Base-by-base conservation (phyloP, 2,797 vertebrate genomes). In the Clarias platycephalus region DNA sequence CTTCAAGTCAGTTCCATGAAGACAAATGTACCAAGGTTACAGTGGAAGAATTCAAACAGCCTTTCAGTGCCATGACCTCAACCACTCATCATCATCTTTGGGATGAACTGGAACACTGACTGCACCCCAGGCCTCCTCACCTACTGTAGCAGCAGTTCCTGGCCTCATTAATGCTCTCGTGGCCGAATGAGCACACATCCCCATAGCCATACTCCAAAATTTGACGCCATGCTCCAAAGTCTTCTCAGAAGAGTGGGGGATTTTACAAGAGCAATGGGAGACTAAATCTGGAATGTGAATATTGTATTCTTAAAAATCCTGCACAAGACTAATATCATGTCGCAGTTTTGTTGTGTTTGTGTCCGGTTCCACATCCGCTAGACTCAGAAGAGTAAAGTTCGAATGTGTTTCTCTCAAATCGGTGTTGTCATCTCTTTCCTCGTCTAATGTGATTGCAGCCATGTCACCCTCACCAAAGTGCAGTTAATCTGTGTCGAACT, bases 351-450 rank as follows among this genome's bases (percentile, higher is more conserved):
- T 70, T 1, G 20, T 53, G 72, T 53, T 74, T 7, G 16, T 26
- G 15, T 53, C 44, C 26, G 5, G 15, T 16, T 8, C 40, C 24
- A 26, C 70, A 72, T 26, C 40, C 6, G 12, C 57, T 24, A 4
- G 71, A 28, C 71, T 74, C 18, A 18, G 22, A 58, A 15, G 66
- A n/a, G 12, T 80, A 75, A 62, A 22, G 76, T 83, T 78, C 85
- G 86, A 88, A 87, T 81, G 84, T 84, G 82, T 82, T 49, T 85
- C 57, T 85, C 85, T 72, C 12, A 26, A 74, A 74, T 74, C 71
- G 26, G 6, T 28, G 44, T 74, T 6, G 55, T 15, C 55, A 31
- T 77, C 55, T 58, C 28, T 24, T 22, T 18, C 24, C 74, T 76
- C 4, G 16, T 58, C 74, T 76, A 76, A 34, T 22, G 55, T 58